These are phyloP conservation scores for Xiphophorus birchmanni DNA, from an alignment of 2,797 vertebrate genomes.

Conservation along the genomic window DNA sequence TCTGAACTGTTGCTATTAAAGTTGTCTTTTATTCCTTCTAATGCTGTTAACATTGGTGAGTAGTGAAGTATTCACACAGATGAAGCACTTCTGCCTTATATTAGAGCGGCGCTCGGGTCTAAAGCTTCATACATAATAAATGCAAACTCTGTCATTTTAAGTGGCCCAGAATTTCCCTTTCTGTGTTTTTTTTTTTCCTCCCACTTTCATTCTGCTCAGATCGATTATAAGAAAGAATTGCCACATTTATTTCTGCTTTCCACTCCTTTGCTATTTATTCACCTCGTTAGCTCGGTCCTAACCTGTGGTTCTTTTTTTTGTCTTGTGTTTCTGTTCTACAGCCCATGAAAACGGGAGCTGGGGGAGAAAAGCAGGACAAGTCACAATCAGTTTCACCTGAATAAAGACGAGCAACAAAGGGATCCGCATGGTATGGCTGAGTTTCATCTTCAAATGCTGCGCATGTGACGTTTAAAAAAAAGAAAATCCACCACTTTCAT, in stretches of 20 bases:
- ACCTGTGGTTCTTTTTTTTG: slow-evolving; percentile 61
- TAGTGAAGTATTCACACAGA: slow-evolving; percentile 72
- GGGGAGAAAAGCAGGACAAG: slow-evolving; percentile 59
- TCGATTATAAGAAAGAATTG: slow-evolving; percentile 57
- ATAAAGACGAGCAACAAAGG: slow-evolving; percentile 64
- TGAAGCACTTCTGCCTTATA: slow-evolving; percentile 70
- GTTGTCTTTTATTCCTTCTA: slow-evolving; percentile 32
- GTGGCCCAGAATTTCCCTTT: slow-evolving; percentile 70
- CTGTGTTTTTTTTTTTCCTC: slow-evolving; percentile 36
- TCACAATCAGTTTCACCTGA: slow-evolving; percentile 71
- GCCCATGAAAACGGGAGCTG: slow-evolving; percentile 78
- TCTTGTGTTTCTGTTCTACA: slow-evolving; percentile 68
- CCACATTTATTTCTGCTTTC: slow-evolving; percentile 37
- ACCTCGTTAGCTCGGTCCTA: slow-evolving; percentile 53
- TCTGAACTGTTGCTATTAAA: slow-evolving; percentile 50
- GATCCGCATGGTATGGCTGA: slow-evolving; percentile 73
- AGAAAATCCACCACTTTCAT: neutral
- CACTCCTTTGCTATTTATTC: slow-evolving; percentile 45
- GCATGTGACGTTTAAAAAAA: neutral
- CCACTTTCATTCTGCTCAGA: slow-evolving; percentile 44
- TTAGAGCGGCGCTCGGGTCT: slow-evolving; percentile 58
- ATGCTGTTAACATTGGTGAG: slow-evolving; percentile 68
- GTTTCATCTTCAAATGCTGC: slow-evolving; percentile 26
- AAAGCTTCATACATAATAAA: slow-evolving; percentile 77
- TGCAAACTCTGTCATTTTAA: slow-evolving; percentile 68